Evolutionary conservation across 1,140 invertebrate genomes (phyloP).

Genomic region (Alviniconcha marisindica): DNA sequence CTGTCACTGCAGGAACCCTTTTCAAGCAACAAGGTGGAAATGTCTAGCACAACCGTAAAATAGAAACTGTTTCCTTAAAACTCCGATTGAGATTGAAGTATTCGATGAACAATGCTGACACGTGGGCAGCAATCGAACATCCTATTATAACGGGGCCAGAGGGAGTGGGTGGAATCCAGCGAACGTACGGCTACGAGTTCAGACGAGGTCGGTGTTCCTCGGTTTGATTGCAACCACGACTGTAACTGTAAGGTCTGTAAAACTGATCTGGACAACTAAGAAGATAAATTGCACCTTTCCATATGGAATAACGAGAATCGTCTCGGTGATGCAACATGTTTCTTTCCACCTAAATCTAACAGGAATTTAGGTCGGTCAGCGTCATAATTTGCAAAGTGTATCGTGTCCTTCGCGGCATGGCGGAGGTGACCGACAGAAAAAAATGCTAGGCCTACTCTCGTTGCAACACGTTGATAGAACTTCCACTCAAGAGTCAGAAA

Average conservation of each 20-base stretch:
- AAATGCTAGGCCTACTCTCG: constrained; percentile 22
- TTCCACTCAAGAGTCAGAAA: constrained; percentile 90
- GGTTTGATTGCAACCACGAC: background rate
- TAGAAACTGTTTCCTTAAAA: background rate
- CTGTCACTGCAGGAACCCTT: background rate
- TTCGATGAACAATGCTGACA: constrained; percentile 40
- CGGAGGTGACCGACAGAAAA: constrained; percentile 48
- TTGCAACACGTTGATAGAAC: constrained; percentile 83
- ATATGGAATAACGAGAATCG: constrained; percentile 64
- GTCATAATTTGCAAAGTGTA: constrained; percentile 66
- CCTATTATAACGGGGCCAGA: constrained; percentile 20
- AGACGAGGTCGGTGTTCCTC: constrained; percentile 36
- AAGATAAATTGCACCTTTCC: constrained; percentile 63
- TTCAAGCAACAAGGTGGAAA: background rate
- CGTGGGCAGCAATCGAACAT: constrained; percentile 48
- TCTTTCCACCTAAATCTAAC: constrained; percentile 45
- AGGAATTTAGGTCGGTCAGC: constrained; percentile 71
- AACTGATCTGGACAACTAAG: constrained; percentile 25
- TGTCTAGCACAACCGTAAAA: background rate
- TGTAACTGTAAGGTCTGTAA: background rate
- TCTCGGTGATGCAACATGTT: constrained; percentile 64
- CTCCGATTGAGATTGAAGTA: constrained; percentile 4
- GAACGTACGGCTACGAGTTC: constrained; percentile 23
- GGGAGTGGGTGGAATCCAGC: constrained; percentile 42
- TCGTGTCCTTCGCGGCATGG: constrained; percentile 53